Conservation (phyloP, 2,797 vertebrate species). For the Phaenicophaeus curvirostris region DNA sequence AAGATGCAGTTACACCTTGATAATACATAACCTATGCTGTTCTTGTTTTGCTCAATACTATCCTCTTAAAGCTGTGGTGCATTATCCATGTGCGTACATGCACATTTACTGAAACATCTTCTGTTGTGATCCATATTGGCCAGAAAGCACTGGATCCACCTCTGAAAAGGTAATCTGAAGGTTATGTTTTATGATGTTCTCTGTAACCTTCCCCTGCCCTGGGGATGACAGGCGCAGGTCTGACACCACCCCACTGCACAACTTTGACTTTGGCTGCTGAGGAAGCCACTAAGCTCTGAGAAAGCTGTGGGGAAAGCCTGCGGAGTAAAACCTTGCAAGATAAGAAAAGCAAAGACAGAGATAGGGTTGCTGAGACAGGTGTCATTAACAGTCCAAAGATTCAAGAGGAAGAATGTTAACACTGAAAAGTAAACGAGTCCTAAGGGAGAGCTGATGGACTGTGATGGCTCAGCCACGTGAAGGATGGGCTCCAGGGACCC, state of each 20-base stretch:
- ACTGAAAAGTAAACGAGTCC: neutral
- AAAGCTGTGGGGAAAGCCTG: neutral
- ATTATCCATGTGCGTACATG: fast-evolving
- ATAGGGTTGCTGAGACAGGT: neutral
- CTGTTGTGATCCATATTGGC: neutral
- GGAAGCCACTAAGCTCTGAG: neutral
- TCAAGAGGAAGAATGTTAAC: neutral
- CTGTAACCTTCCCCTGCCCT: neutral
- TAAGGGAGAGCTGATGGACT: neutral
- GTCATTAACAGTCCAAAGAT: conserved; percentile 13
- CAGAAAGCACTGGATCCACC: neutral
- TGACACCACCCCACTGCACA: neutral
- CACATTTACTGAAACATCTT: neutral
- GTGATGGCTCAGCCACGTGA: neutral
- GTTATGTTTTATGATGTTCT: neutral
- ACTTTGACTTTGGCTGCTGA: neutral
- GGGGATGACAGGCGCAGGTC: neutral
- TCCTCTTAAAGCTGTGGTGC: neutral
- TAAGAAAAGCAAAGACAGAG: conserved; percentile 8
- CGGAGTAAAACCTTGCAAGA: neutral
- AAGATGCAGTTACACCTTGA: neutral
- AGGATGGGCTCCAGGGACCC: neutral
- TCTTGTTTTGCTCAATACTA: neutral
- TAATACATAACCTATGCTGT: too few relatives aligned
- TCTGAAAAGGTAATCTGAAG: neutral